Evolutionary conservation across 2,888 invertebrate genomes (phyloP).

Genomic region (Branchipolynoe longqiensis): DNA sequence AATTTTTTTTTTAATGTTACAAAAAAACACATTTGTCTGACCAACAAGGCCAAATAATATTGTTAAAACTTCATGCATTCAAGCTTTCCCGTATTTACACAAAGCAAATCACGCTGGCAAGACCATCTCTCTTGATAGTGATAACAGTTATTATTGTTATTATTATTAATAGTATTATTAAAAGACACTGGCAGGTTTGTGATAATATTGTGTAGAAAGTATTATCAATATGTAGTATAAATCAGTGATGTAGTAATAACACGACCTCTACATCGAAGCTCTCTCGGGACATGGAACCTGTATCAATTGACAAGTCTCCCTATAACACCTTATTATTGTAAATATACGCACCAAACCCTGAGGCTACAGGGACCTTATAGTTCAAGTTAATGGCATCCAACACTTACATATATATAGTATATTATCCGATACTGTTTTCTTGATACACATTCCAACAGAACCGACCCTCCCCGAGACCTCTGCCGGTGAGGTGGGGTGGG

Average conservation of each 20-base stretch:
- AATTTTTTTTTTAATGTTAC: too few species aligned
- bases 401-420: too few species aligned
- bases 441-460: too few species aligned
- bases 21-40: not conserved
- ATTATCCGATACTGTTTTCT: too few species aligned
- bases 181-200: constrained; percentile 46
- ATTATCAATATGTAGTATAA: not conserved
- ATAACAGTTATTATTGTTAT: not conserved
- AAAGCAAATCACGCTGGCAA: constrained; percentile 32
- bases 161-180: too few species aligned
- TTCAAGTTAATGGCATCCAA: not conserved
- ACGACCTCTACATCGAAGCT: not conserved
- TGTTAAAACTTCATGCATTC: constrained; percentile 12
- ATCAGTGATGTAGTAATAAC: not conserved
- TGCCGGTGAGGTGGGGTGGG: too few species aligned
- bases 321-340: not conserved
- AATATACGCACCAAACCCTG: constrained; percentile 35
- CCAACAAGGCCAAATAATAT: not conserved
- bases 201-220: constrained; percentile 11
- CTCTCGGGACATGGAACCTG: not conserved
- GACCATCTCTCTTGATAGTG: constrained; percentile 23
- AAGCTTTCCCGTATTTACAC: constrained; percentile 23
- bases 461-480: too few species aligned
- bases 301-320: not conserved
- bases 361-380: not conserved